Base-by-base conservation (phyloP, 2,888 invertebrate species). In the Drosophila putrida region DNA sequence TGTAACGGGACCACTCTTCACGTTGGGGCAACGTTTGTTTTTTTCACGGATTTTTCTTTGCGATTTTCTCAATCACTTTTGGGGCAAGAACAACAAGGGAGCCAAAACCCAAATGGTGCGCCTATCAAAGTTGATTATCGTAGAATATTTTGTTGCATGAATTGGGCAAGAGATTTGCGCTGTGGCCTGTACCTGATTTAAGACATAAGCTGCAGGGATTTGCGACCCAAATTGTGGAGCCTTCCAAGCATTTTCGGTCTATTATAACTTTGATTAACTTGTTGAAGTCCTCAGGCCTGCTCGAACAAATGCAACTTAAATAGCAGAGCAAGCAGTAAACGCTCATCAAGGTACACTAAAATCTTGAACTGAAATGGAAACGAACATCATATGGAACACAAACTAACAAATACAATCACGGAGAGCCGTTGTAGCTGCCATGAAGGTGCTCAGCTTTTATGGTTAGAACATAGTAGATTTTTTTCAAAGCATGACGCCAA, bases 121-220 rank as follows among this genome's bases (percentile, higher is more conserved):
- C 80, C 83, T 80, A 83, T 86, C 86, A 82, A 82, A 83, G 81
- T 83, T 86, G 83, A 86, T 83, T 83, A 83, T 86, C 86, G 71
- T 75, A 59, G 76, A 86, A 86, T 78, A 83, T 74, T 80, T 54
- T 49, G 68, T 49, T 65, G 67, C 71, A 25, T 60, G 74, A 70
- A 78, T 72, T 82, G 77, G 71, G 77, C 70, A 20, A 66, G 71
- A 73, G 84, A 82, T 85, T 82, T 78, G 72, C 60, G 71, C 70
- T 76, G 81, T 67, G 86, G 83, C 76, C 76, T 86, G 57, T 69
- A 68, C 71, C 78, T 75, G 86, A 82, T 82, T 85, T 82, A 79
- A 53, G 62, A 54, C 61, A 53, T 80, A 83, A 83, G 80, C 82
- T 71, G 41, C 41, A 10, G 78, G 86, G 83, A 86, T 83, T 83